Conservation (phyloP, 2,113 vertebrate genomes). For the Colius striatus region DNA sequence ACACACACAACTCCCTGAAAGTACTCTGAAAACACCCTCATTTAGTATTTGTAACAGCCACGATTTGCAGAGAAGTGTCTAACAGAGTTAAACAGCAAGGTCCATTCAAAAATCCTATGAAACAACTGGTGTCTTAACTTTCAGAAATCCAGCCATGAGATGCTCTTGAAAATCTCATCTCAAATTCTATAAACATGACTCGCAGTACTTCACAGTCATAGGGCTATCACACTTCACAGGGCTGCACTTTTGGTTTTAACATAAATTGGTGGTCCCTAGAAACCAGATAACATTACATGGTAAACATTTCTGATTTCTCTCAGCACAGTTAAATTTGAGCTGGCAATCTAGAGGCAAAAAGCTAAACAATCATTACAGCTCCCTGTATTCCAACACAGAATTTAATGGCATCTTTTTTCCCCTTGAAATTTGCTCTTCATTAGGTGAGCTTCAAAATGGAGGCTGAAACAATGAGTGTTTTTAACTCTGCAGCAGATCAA, state of each 20-base stretch:
- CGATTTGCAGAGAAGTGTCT: not conserved
- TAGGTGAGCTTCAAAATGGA: conserved; percentile 5
- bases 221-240: not conserved
- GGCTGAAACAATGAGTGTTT: not conserved
- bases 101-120: not conserved
- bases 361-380: not conserved
- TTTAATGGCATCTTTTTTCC: not conserved
- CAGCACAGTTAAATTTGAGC: not conserved
- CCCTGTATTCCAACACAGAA: not conserved
- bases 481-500: conserved; percentile 20
- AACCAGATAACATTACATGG: not conserved
- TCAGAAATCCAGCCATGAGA: not conserved
- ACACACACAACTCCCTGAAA: not conserved
- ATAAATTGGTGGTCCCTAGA: not conserved
- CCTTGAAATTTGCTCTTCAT: conserved; percentile 31
- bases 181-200: not conserved
- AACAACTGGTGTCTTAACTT: not conserved
- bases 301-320: not conserved
- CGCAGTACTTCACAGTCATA: not conserved
- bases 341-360: not conserved
- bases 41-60: not conserved
- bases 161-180: not conserved
- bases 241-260: not conserved
- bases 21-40: not conserved
- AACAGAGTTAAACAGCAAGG: not conserved